These are phyloP conservation scores for Malurus alboscapulatus DNA, from an alignment of 2,113 vertebrate species.

Conservation along the genomic window DNA sequence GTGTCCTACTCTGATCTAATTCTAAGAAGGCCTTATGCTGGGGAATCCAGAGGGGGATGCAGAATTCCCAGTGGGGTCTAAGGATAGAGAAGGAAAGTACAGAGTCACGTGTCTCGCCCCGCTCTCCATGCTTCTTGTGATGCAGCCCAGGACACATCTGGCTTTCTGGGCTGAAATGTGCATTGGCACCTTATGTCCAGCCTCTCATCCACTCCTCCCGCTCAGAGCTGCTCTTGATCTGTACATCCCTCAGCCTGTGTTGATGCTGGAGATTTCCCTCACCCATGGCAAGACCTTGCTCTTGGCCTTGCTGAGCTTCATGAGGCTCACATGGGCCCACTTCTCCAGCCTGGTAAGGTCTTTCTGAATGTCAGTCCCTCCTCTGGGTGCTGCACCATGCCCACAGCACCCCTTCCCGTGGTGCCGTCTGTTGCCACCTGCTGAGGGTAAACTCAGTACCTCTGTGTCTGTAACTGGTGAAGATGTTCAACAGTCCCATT, in stretches of 20 bases:
- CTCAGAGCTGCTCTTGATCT: not conserved
- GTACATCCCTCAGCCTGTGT: rapidly evolving
- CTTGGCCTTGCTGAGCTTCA: not conserved
- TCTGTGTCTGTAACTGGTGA: not conserved
- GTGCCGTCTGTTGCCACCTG: not conserved
- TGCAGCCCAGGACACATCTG: rapidly evolving
- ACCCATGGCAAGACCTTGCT: not conserved
- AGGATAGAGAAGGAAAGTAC: rapidly evolving
- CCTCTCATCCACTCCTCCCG: not conserved
- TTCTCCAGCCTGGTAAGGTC: not conserved
- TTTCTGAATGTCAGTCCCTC: not conserved
- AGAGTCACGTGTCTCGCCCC: not conserved
- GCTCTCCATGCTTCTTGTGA: rapidly evolving
- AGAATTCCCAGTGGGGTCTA: rapidly evolving
- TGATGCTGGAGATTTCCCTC: not conserved
- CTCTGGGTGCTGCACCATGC: too few relatives aligned
- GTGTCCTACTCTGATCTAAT: not conserved
- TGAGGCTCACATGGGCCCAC: not conserved
- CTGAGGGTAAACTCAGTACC: rapidly evolving
- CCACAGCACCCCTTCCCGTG: rapidly evolving
- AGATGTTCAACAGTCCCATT: not conserved
- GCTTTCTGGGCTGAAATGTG: rapidly evolving
- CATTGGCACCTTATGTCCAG: rapidly evolving
- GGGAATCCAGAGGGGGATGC: rapidly evolving
- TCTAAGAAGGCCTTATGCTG: not conserved